Evolutionary conservation across 2,113 vertebrate species (phyloP), one percentile per base, ranked within the genome.

Genomic region (Otus sunia): DNA sequence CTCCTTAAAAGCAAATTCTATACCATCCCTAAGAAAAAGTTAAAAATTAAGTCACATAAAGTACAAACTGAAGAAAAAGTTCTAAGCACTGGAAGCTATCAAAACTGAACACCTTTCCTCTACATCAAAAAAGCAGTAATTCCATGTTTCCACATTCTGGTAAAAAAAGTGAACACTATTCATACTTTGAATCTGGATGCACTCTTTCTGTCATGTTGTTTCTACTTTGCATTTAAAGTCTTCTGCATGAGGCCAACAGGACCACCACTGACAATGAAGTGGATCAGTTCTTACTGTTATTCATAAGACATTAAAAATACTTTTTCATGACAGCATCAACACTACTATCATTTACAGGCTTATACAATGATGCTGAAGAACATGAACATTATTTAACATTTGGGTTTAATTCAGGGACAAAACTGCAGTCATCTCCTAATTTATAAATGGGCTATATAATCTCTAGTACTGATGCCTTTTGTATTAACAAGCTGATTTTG

Each of bases 1-100:
- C 34, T 99, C 99, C 97, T 99, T 99, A 98, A 99, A 99, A 43
- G 99, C 99, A 98, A 99, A 99, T 98, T 99, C 99, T 82, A 99
- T 99, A 67, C 99, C 99, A 97, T 99, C 99, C 97, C 99, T 99
- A 92, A 34, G 93, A 95, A 88, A 36, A 90, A 95, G 49, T 66
- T 69, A 50, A 85, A 90, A 93, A 53, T 29, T 25, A 52, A 53
- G 56, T 96, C 77, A 95, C 16, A 27, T 41, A 34, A 91, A 89
- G 45, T 47, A 67, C 26, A 71, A 84, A 80, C 22, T 14, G 15
- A 58, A 60, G 23, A 74, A 68, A 23, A 60, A 71, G 21, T 63
- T 78, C 14, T 64, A 75, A 87, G 50, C 25, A 45, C 15, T 25
- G 17, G 8, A 11, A 94, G 23, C 39, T 90, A 80, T 10, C 37